These are phyloP conservation scores for Melikaiella ostensackeni DNA, from an alignment of 2,888 invertebrate genomes.

Conservation along the genomic window DNA sequence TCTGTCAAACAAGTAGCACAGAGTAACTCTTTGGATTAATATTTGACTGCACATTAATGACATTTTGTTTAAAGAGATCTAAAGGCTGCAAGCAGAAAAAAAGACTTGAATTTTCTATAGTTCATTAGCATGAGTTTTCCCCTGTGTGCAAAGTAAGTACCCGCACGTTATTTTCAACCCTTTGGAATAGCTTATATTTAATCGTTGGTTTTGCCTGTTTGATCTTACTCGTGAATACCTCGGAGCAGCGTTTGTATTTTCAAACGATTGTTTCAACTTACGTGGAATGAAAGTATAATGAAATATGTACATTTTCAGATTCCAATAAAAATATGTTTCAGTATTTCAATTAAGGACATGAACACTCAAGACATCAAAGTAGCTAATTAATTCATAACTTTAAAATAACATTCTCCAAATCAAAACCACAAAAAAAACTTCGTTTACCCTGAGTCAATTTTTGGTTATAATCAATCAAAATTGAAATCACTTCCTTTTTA, in stretches of 20 bases:
- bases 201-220: slow-evolving; percentile 8
- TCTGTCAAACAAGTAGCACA: no score
- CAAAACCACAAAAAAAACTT: background rate
- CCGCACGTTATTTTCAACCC: slow-evolving; percentile 29
- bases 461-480: background rate
- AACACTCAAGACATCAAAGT: background rate
- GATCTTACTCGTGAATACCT: slow-evolving; percentile 21
- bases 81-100: background rate
- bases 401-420: background rate
- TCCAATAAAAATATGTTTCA: background rate
- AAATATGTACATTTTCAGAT: background rate
- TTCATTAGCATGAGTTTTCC: slow-evolving; percentile 20
- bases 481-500: background rate
- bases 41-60: no score
- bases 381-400: background rate
- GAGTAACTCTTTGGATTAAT: no score
- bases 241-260: background rate
- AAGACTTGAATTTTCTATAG: background rate
- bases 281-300: background rate
- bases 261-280: background rate
- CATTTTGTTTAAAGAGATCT: background rate
- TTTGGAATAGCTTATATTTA: slow-evolving; percentile 22
- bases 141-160: slow-evolving; percentile 7
- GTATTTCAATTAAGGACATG: background rate
- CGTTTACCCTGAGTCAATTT: background rate